Evolutionary conservation across 2,113 vertebrate species (phyloP).

Genomic region (Pseudopipra pipra): DNA sequence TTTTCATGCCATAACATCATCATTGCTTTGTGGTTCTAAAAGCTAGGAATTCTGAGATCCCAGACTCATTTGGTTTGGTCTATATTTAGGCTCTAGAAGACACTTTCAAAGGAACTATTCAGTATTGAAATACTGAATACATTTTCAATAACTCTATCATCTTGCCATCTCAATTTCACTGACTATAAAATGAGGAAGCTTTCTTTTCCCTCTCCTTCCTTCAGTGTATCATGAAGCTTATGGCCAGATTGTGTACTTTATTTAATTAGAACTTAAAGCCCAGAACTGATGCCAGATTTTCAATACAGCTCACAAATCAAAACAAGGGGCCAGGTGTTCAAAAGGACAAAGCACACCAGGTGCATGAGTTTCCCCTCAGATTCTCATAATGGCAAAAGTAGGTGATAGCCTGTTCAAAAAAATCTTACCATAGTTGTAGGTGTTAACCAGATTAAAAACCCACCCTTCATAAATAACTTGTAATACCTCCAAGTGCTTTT

Average conservation of each 20-base stretch:
- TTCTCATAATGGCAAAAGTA: neutral
- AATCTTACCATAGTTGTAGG: neutral
- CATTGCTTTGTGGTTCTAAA: neutral
- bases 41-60: neutral
- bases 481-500: neutral
- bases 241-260: neutral
- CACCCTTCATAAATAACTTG: neutral
- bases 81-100: neutral
- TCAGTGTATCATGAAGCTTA: neutral
- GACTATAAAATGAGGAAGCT: neutral
- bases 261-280: slow-evolving; percentile 34
- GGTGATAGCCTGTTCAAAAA: neutral
- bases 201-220: neutral
- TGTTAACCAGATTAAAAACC: neutral
- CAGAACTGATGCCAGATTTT: slow-evolving; percentile 34
- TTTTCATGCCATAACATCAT: neutral
- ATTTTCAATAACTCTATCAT: neutral
- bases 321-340: slow-evolving; percentile 35
- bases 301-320: slow-evolving; percentile 15
- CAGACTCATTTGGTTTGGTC: neutral
- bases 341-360: neutral
- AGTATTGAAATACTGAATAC: neutral
- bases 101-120: neutral
- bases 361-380: neutral
- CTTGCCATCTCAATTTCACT: neutral